These are phyloP conservation scores for Drosophila lini DNA, from an alignment of 1,140 invertebrate species.

Conservation along the genomic window DNA sequence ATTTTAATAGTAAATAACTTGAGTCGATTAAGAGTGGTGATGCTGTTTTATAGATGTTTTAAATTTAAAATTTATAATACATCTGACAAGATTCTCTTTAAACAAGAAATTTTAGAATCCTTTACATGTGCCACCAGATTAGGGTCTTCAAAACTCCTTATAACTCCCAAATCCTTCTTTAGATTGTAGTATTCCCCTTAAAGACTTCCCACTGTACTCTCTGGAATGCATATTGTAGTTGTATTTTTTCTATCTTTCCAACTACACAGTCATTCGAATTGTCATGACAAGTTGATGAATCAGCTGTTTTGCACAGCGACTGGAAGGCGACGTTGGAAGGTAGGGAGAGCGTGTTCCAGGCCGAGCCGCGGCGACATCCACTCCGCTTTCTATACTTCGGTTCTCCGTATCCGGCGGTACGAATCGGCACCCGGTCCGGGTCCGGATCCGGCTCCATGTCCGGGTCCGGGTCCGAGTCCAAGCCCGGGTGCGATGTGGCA, in stretches of 20 bases:
- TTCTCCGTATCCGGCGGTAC: slow-evolving; percentile 3
- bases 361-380: neutral
- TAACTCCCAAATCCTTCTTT: too few relatives aligned
- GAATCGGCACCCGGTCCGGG: slow-evolving; percentile 11
- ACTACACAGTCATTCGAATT: slow-evolving; percentile 5
- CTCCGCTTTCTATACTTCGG: slow-evolving; percentile 8
- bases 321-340: slow-evolving; percentile 49
- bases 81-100: neutral
- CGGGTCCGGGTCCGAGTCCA: slow-evolving; percentile 6
- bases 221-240: slow-evolving; percentile 1
- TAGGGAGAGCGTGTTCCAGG: slow-evolving; percentile 9
- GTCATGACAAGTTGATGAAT: slow-evolving; percentile 57
- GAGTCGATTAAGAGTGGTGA: too few relatives aligned
- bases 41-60: neutral
- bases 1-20: neutral
- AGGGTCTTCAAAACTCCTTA: neutral
- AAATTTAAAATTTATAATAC: neutral
- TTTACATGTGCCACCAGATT: too few relatives aligned
- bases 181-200: neutral
- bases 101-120: neutral
- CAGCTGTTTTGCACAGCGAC: slow-evolving; percentile 68
- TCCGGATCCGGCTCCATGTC: slow-evolving; percentile 12
- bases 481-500: slow-evolving; percentile 35
- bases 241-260: neutral
- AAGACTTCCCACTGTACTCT: slow-evolving; percentile 3